Conservation (phyloP, 2,797 vertebrate species). For the Lithobates sylvaticus region DNA sequence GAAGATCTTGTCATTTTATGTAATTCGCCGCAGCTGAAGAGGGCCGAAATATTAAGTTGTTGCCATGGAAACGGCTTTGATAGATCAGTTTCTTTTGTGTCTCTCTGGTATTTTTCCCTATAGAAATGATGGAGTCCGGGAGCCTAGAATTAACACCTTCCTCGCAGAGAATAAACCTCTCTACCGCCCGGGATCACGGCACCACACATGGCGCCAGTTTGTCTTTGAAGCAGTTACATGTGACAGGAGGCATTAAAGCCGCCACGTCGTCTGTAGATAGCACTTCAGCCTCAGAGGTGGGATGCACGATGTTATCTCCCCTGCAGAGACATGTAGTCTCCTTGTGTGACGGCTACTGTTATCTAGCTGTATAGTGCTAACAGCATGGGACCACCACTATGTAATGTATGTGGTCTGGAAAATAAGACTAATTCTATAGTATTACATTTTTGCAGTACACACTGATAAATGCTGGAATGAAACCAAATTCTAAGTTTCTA, state of each 20-base stretch:
- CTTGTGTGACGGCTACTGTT: constrained; percentile 5
- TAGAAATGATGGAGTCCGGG: constrained; percentile 40
- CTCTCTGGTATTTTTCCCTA: constrained; percentile 65
- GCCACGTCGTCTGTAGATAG: neutral
- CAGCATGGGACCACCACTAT: neutral
- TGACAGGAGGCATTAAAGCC: constrained; percentile 12
- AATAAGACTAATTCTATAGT: neutral
- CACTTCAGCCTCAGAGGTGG: constrained; percentile 6
- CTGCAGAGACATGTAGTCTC: constrained; percentile 31
- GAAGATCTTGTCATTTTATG: constrained; percentile 99
- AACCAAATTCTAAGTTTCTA: too few species aligned
- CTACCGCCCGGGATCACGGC: neutral
- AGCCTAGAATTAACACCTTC: constrained; percentile 51
- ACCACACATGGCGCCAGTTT: neutral
- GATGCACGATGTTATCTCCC: neutral
- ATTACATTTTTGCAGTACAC: neutral
- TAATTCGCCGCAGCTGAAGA: constrained; percentile 99
- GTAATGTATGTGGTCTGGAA: neutral
- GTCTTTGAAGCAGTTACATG: constrained; percentile 16
- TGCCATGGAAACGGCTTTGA: constrained; percentile 96
- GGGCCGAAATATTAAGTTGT: constrained; percentile 98
- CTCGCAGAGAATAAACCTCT: constrained; percentile 7
- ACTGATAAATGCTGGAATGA: too few species aligned
- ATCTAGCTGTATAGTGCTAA: neutral
- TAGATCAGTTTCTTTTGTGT: constrained; percentile 87